A percentile compares a stretch with the other conserved stretches of the same genome.
These are phyloP conservation scores for Melanotaenia boesemani DNA, from an alignment of 2,797 vertebrate species.

Conservation along the genomic window DNA sequence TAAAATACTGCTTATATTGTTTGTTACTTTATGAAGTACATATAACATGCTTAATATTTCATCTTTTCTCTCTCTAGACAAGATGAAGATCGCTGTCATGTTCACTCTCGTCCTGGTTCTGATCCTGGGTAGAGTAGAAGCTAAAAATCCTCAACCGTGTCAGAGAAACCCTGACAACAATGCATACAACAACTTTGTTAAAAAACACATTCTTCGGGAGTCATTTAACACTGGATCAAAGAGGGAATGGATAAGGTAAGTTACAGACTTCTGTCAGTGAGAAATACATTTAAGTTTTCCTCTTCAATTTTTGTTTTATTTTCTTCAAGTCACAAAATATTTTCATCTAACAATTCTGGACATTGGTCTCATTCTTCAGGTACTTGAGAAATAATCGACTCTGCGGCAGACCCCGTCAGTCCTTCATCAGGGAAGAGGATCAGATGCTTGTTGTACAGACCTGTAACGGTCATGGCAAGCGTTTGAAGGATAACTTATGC, in stretches of 20 bases:
- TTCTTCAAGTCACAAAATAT: too few species aligned
- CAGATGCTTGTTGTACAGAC: background rate
- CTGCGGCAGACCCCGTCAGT: constrained; percentile 6
- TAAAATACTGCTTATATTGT: background rate
- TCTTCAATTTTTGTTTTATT: background rate
- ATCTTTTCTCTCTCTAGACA: background rate
- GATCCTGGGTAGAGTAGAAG: background rate
- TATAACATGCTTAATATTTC: background rate
- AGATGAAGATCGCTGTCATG: background rate
- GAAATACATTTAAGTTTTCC: background rate
- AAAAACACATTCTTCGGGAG: background rate
- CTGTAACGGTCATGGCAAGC: background rate
- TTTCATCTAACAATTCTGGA: background rate
- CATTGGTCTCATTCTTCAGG: background rate
- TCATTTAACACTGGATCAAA: background rate
- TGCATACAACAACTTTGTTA: constrained; percentile 1
- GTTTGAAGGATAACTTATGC: background rate
- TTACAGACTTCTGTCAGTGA: background rate
- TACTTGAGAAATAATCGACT: background rate
- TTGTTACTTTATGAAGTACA: background rate
- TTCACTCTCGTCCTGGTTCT: background rate
- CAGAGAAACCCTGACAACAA: background rate
- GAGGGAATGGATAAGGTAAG: background rate
- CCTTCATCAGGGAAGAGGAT: background rate
- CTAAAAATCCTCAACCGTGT: background rate